Evolutionary conservation across 2,113 vertebrate species (phyloP).

Genomic region (Saguinus imperator): DNA sequence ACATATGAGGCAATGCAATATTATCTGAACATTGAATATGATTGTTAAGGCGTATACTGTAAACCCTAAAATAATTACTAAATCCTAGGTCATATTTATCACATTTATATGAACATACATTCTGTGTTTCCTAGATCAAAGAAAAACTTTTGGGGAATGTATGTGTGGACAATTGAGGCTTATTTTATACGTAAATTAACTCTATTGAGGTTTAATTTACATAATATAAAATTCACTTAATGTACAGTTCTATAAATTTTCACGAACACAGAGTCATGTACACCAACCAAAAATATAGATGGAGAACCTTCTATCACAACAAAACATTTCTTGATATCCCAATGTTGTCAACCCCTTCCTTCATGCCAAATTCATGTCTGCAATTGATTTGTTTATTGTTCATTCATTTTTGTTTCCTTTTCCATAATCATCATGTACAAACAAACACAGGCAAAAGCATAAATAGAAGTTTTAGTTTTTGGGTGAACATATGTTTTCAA

Average conservation of each 20-base stretch:
- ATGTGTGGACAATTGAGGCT: neutral
- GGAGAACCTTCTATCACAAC: neutral
- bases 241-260: neutral
- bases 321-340: neutral
- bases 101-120: neutral
- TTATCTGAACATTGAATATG: neutral
- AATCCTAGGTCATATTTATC: neutral
- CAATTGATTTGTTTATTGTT: neutral
- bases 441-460: neutral
- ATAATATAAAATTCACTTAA: neutral
- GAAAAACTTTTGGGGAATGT: neutral
- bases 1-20: too few relatives aligned
- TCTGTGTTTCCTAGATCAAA: neutral
- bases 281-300: neutral
- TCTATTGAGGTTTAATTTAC: neutral
- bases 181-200: neutral
- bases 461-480: neutral
- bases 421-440: neutral
- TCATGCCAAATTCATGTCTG: neutral
- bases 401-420: neutral
- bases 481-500: neutral
- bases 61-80: neutral
- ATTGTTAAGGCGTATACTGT: neutral
- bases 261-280: neutral
- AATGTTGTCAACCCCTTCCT: neutral